Percentiles rank a stretch among this genome's conserved stretches.
phyloP scores from a whole-genome alignment of 2,113 vertebrate species.

The Tragelaphus buxtoni region DNA sequence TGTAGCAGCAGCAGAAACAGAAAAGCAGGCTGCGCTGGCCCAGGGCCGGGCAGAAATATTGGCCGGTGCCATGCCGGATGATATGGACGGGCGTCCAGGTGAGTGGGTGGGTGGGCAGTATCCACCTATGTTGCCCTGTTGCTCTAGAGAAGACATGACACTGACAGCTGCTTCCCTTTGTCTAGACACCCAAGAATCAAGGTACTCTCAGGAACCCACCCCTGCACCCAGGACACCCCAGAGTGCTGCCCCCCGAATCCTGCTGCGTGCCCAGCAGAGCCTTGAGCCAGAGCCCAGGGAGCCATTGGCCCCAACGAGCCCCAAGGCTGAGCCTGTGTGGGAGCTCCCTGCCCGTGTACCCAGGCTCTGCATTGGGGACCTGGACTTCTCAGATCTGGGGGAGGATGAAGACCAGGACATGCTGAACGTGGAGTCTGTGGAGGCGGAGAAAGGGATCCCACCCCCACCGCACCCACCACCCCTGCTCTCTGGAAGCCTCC shows the following conservation, averaged over 20 bases:
- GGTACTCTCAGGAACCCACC: constrained; percentile 9
- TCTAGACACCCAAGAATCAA: background rate
- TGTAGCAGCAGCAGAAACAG: constrained; percentile 88
- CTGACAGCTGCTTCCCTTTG: background rate
- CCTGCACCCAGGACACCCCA: constrained; percentile 45
- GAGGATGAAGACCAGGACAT: constrained; percentile 95
- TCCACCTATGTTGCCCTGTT: background rate
- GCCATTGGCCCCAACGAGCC: constrained; percentile 78
- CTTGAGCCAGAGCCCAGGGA: constrained; percentile 84
- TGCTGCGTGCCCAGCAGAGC: constrained; percentile 81
- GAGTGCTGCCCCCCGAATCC: constrained; percentile 34
- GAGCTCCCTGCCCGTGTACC: constrained; percentile 79
- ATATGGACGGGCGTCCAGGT: constrained; percentile 45
- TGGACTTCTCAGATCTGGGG: constrained; percentile 95
- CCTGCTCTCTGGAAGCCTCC: too few relatives aligned
- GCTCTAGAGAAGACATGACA: background rate
- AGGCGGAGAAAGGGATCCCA: constrained; percentile 42
- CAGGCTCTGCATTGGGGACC: constrained; percentile 90
- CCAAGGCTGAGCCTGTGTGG: constrained; percentile 79
- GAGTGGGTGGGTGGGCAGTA: background rate
- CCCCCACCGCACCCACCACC: constrained; percentile 61
- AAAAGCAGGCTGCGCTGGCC: constrained; percentile 81
- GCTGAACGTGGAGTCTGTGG: constrained; percentile 74
- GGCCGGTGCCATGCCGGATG: constrained; percentile 5
- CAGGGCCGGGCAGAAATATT: constrained; percentile 75